A percentile compares a stretch with the other conserved stretches of the same genome.
These are phyloP conservation scores for Scomberomorus guttatus DNA, from an alignment of 2,797 vertebrate species.

Conservation along the genomic window DNA sequence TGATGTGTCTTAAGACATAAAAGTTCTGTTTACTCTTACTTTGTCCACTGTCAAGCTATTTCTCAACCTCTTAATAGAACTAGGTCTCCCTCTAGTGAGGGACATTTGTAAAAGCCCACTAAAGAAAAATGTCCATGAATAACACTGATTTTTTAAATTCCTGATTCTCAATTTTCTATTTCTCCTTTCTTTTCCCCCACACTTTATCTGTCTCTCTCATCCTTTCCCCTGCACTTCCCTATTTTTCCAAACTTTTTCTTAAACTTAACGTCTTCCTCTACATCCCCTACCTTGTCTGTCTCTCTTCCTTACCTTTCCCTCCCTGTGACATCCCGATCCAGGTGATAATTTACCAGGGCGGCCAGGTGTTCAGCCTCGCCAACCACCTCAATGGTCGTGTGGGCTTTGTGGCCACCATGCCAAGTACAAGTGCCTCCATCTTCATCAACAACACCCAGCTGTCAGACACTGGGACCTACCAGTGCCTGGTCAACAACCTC, in stretches of 20 bases:
- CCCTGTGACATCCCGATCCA: constrained; percentile 65
- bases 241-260: background rate
- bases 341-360: constrained; percentile 98
- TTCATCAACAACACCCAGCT: constrained; percentile 99
- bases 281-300: background rate
- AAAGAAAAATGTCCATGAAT: background rate
- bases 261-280: background rate
- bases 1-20: constrained; percentile 29
- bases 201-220: background rate
- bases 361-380: constrained; percentile 95
- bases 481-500: constrained; percentile 99
- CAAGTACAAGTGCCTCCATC: constrained; percentile 98
- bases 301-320: background rate
- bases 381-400: constrained; percentile 95
- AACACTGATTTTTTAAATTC: background rate
- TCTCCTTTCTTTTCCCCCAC: background rate
- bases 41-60: background rate
- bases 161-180: background rate
- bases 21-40: constrained; percentile 30
- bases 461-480: constrained; percentile 98
- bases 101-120: constrained; percentile 19
- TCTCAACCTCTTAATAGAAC: constrained; percentile 32
- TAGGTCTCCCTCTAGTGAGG: constrained; percentile 75
- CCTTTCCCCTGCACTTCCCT: background rate
- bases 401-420: constrained; percentile 96